phyloP scores from a whole-genome alignment of 2,888 invertebrate species.

The Rhagonycha fulva region DNA sequence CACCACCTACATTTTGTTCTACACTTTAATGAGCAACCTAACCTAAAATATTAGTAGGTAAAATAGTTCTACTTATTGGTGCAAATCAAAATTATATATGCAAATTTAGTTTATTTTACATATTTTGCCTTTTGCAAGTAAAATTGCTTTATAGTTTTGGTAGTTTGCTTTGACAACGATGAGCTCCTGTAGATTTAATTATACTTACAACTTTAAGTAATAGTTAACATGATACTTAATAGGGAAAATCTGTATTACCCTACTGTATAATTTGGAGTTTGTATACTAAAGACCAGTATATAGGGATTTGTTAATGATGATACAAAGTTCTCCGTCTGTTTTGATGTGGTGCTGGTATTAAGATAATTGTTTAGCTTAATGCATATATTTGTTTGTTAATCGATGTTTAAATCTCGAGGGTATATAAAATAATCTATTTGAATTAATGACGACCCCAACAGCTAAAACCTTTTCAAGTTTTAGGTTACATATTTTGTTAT shows the following conservation, averaged over 20 bases:
- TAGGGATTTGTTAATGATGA: constrained; percentile 19
- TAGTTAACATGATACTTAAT: not conserved
- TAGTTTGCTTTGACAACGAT: not conserved
- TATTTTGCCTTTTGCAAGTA: not conserved
- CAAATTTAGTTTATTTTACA: not conserved
- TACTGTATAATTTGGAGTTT: constrained; percentile 1
- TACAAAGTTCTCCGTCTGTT: constrained; percentile 9
- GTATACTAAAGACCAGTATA: constrained; percentile 13
- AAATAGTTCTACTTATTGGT: not conserved
- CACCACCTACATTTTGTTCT: not conserved
- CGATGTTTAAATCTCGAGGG: constrained; percentile 14
- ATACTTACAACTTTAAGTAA: not conserved
- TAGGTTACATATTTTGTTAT: not conserved
- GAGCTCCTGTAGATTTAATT: not conserved
- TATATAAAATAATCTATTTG: constrained; percentile 12
- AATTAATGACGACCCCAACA: not conserved
- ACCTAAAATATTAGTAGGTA: not conserved
- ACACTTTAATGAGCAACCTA: not conserved
- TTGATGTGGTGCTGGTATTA: constrained; percentile 16
- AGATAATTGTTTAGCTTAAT: constrained; percentile 16
- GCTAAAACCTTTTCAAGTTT: not conserved
- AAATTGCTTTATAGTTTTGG: not conserved
- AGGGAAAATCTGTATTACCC: not conserved
- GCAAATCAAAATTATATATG: not conserved
- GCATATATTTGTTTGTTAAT: constrained; percentile 15